These are phyloP conservation scores for Nycticryphes semicollaris DNA, from an alignment of 2,113 vertebrate genomes.

Conservation along the genomic window DNA sequence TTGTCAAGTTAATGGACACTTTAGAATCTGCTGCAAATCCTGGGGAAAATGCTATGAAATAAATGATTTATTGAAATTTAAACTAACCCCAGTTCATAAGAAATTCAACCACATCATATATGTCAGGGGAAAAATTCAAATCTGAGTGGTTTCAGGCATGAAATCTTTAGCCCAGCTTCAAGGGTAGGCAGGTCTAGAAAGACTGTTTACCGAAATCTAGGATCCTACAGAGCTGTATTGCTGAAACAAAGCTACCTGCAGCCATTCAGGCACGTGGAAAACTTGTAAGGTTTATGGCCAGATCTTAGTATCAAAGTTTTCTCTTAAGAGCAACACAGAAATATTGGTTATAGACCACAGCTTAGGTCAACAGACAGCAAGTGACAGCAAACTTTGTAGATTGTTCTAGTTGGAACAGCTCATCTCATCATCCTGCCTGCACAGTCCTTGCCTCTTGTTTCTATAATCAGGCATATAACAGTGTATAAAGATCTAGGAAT, in stretches of 20 bases:
- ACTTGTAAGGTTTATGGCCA: background rate
- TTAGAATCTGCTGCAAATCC: conserved; percentile 32
- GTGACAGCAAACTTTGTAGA: background rate
- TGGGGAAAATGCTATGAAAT: conserved; percentile 1
- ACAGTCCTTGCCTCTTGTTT: background rate
- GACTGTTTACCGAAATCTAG: background rate
- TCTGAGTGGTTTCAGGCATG: background rate
- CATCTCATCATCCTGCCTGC: background rate
- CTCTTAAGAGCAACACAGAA: background rate
- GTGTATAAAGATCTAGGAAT: background rate
- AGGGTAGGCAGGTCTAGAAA: background rate
- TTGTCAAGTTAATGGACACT: conserved; percentile 49
- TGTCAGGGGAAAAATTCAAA: background rate
- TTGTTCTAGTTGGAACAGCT: background rate
- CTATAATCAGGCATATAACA: background rate
- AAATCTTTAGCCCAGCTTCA: background rate
- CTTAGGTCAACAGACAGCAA: background rate
- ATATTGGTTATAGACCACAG: background rate
- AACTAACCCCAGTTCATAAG: background rate
- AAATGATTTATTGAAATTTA: conserved; percentile 46
- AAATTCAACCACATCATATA: background rate
- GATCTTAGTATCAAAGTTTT: background rate
- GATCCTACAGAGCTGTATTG: background rate
- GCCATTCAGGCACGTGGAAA: background rate
- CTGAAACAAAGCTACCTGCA: background rate